Evolutionary conservation across 2,113 vertebrate species (phyloP), one percentile per base, ranked within the genome.

Genomic region (Setophaga petechia): DNA sequence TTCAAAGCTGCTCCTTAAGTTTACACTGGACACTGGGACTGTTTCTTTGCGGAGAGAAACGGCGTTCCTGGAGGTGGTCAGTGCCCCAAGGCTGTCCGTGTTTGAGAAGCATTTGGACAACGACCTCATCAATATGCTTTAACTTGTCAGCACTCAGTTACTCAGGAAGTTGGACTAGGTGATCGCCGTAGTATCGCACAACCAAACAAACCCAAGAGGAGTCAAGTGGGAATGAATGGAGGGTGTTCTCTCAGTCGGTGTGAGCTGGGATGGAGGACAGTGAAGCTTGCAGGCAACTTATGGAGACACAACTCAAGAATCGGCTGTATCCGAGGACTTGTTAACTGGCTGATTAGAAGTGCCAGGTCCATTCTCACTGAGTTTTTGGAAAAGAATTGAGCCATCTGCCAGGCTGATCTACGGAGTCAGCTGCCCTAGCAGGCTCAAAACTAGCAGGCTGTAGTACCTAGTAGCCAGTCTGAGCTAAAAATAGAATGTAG

Each of bases 121-220:
- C 3, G n/a, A 28, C 15, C 11, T 61, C 55, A 47, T 12, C 22
- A 12, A 14, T 8, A 1, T 7, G 44, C 16, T 46, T 65, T 57
- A 47, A 23, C 9, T 20, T 57, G 23, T 57, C 49, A 33, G 44
- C 31, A 5, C 19, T 41, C 31, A 35, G 0, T 6, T 33, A 37
- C 2, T 41, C 22, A 3, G 43, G 37, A 15, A 7, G 16, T 16
- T 57, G 73, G n/a, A 17, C 33, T 22, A 10, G 41, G 9, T 55
- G 31, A 5, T 28, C 0, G 0, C 30, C 6, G 0, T n/a, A 25
- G 12, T n/a, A 1, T 58, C 33, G 10, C 23, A 27, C 55, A 72
- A 1, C 68, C 35, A 54, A 67, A 15, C 51, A 59, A 73, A 66
- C 1, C 5, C 37, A 27, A 35, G 47, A 59, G 47, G 54, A 78